phyloP scores from a whole-genome alignment of 2,113 vertebrate species.

The Bettongia penicillata region DNA sequence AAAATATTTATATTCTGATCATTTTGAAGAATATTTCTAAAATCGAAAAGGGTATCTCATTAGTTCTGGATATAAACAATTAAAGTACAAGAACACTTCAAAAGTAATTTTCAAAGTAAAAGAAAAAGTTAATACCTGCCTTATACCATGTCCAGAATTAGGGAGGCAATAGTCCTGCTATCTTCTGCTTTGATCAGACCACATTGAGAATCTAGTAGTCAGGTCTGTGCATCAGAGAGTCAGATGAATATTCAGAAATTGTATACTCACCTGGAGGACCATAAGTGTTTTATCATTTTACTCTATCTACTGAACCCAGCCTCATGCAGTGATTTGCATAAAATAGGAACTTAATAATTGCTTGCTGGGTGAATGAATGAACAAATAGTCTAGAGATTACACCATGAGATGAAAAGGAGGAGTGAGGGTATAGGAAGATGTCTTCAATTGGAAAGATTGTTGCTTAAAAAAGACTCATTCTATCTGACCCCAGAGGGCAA shows the following conservation, averaged over 20 bases:
- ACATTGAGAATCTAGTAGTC: background rate
- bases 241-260: background rate
- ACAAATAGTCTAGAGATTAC: background rate
- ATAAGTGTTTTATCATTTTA: background rate
- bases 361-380: background rate
- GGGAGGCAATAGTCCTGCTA: background rate
- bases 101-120: background rate
- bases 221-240: background rate
- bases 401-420: background rate
- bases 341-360: background rate
- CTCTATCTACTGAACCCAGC: no score
- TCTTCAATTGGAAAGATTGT: background rate
- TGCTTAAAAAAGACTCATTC: background rate
- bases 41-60: background rate
- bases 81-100: background rate
- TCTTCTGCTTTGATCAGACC: background rate
- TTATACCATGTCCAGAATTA: background rate
- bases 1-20: background rate
- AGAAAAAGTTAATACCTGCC: background rate
- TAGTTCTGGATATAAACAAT: background rate
- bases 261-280: background rate
- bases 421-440: background rate
- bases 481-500: background rate
- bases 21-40: background rate
- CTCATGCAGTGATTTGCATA: background rate